Evolutionary conservation across 2,888 invertebrate genomes (phyloP).

Genomic region (Orthonevra nobilis): DNA sequence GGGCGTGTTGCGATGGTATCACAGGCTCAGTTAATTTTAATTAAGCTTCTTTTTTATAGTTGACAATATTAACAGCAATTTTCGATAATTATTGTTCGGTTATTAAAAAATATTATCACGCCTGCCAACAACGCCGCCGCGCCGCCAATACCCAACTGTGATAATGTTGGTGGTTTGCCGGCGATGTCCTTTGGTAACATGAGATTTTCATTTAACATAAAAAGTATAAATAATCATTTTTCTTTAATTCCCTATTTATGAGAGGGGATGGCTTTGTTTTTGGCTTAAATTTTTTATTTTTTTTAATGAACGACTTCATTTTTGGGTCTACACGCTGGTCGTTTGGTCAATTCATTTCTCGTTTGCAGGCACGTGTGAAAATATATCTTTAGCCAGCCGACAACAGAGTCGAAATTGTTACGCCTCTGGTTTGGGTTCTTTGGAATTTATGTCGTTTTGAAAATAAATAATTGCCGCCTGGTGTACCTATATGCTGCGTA

Average conservation of each 20-base stretch:
- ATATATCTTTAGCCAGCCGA: slow-evolving; percentile 53
- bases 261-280: neutral
- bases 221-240: slow-evolving; percentile 11
- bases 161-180: neutral
- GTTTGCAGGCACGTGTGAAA: slow-evolving; percentile 26
- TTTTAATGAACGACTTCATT: slow-evolving; percentile 54
- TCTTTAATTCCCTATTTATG: slow-evolving; percentile 29
- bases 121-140: neutral
- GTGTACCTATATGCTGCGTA: slow-evolving; percentile 49
- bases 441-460: slow-evolving; percentile 61
- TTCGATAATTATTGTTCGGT: slow-evolving; percentile 69
- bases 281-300: slow-evolving; percentile 22
- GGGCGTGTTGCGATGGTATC: slow-evolving; percentile 34
- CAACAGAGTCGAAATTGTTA: neutral
- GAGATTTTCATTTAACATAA: slow-evolving; percentile 8
- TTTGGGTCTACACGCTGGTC: slow-evolving; percentile 24
- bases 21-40: slow-evolving; percentile 66
- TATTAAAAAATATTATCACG: slow-evolving; percentile 68
- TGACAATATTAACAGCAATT: slow-evolving; percentile 68
- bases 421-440: slow-evolving; percentile 11
- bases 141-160: slow-evolving; percentile 25
- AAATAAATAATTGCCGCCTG: slow-evolving; percentile 61
- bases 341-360: slow-evolving; percentile 38
- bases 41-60: slow-evolving; percentile 66
- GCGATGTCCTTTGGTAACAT: slow-evolving; percentile 3